phyloP scores from a whole-genome alignment of 2,797 vertebrate genomes.

The Artibeus jamaicensis region DNA sequence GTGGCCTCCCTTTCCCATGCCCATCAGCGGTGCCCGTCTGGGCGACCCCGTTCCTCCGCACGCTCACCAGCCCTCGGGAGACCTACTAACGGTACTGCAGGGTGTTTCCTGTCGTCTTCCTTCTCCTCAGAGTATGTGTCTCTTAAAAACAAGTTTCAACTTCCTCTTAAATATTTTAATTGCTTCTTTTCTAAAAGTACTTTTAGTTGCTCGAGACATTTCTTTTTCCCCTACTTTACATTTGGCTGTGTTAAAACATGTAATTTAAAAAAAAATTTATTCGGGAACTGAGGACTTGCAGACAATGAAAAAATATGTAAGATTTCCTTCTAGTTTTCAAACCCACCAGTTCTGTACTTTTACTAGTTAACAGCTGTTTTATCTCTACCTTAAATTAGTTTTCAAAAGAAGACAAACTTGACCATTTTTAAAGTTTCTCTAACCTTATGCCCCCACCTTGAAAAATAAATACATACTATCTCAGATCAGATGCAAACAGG shows the following conservation, averaged over 20 bases:
- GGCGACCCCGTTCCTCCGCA: not conserved
- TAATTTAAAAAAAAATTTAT: not conserved
- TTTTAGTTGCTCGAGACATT: not conserved
- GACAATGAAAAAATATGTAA: not conserved
- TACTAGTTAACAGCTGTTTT: not conserved
- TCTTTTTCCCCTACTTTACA: not conserved
- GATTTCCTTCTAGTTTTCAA: not conserved
- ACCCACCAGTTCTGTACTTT: not conserved
- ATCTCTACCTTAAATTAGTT: not conserved
- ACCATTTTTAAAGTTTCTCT: not conserved
- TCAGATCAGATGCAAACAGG: not conserved
- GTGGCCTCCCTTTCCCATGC: no score
- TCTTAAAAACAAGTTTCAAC: not conserved
- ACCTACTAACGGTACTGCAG: not conserved
- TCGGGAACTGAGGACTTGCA: not conserved
- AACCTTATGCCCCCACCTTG: not conserved
- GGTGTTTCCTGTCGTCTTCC: not conserved
- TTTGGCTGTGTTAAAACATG: constrained; percentile 14
- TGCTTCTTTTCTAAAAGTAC: not conserved
- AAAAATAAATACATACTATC: constrained; percentile 17
- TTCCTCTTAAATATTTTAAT: not conserved
- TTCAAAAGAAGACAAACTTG: not conserved
- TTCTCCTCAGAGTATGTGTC: no score
- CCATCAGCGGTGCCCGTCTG: fast-evolving
- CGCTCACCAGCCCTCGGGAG: not conserved